phyloP scores from a whole-genome alignment of 1,140 invertebrate species.

The Drosophila tropicalis region DNA sequence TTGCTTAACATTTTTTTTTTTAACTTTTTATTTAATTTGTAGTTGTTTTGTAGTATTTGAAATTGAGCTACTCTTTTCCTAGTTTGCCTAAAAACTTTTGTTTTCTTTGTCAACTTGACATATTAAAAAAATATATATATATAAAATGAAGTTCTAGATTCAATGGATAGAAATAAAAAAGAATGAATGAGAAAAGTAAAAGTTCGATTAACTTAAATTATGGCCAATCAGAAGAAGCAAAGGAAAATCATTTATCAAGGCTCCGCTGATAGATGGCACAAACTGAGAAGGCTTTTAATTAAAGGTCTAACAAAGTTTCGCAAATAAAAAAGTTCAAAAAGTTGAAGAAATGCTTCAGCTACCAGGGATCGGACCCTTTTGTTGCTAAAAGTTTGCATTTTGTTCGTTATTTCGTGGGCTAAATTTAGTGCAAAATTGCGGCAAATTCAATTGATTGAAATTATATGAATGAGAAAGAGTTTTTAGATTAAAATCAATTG shows the following conservation, averaged over 20 bases:
- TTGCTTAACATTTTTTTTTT: slow-evolving; percentile 23
- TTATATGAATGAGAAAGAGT: slow-evolving; percentile 1
- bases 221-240: slow-evolving; percentile 40
- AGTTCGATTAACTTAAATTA: slow-evolving; percentile 35
- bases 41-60: slow-evolving; percentile 29
- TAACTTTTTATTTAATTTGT: slow-evolving; percentile 2
- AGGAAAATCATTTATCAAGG: slow-evolving; percentile 73
- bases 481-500: background rate
- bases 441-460: slow-evolving; percentile 63
- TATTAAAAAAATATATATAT: slow-evolving; percentile 29
- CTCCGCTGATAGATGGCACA: slow-evolving; percentile 51
- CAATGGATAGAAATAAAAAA: background rate
- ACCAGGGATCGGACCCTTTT: slow-evolving; percentile 14
- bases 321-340: slow-evolving; percentile 64
- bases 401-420: slow-evolving; percentile 20
- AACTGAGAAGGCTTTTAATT: slow-evolving; percentile 69
- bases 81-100: slow-evolving; percentile 52
- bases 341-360: slow-evolving; percentile 12
- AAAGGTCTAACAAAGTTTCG: slow-evolving; percentile 62
- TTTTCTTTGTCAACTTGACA: slow-evolving; percentile 61
- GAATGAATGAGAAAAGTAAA: slow-evolving; percentile 48
- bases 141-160: slow-evolving; percentile 32
- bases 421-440: slow-evolving; percentile 68
- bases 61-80: slow-evolving; percentile 70
- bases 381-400: slow-evolving; percentile 39